Percentiles rank a stretch among this genome's conserved stretches.
Conservation (phyloP, 2,797 vertebrate genomes). For the Pogonophryne albipinna region DNA sequence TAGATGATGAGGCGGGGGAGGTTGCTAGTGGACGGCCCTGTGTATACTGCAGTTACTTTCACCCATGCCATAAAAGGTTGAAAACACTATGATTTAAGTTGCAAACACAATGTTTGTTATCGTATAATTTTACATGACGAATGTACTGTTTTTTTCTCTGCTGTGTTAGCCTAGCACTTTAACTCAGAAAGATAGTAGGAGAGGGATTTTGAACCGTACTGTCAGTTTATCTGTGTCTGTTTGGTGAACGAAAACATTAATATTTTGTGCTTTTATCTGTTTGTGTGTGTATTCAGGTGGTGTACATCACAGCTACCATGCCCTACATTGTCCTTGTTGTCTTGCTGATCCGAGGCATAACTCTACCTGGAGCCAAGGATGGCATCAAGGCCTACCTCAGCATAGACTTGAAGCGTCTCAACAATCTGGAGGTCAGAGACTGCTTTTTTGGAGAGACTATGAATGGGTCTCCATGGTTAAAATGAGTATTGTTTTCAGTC, state of each 20-base stretch:
- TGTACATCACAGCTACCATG: conserved; percentile 99
- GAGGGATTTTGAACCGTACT: neutral
- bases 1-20: too few relatives aligned
- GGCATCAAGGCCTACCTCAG: conserved; percentile 96
- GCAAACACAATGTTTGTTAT: neutral
- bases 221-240: neutral
- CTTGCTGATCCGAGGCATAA: conserved; percentile 94
- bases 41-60: neutral
- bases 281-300: conserved; percentile 86
- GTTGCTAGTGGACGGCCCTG: too few relatives aligned
- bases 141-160: neutral
- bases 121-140: neutral
- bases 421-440: conserved; percentile 91
- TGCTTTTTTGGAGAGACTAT: neutral
- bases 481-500: too few relatives aligned
- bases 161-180: neutral
- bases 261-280: neutral
- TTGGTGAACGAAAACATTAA: conserved; percentile 1
- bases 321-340: conserved; percentile 96
- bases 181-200: neutral
- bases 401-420: conserved; percentile 93
- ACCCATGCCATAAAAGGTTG: neutral
- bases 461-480: neutral
- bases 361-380: conserved; percentile 92
- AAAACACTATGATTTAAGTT: neutral